These are phyloP conservation scores for Lutraria rhynchaena DNA, from an alignment of 1,140 invertebrate genomes.

Conservation along the genomic window DNA sequence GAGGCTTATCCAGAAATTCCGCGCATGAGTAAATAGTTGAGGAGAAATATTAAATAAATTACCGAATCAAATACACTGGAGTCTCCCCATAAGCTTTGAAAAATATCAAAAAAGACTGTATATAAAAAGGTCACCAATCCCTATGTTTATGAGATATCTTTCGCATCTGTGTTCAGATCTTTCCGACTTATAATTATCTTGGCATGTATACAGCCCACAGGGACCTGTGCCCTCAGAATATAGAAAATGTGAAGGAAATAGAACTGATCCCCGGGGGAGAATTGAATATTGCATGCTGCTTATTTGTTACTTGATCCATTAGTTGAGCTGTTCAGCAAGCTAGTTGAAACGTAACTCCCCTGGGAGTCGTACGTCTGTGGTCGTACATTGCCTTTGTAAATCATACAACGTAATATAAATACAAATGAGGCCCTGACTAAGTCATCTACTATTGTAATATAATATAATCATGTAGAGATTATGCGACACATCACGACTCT, in stretches of 20 bases:
- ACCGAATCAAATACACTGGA: no score
- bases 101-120: no score
- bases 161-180: slow-evolving; percentile 34
- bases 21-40: no score
- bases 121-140: slow-evolving; percentile 27
- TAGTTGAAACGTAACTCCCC: slow-evolving; percentile 2
- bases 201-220: slow-evolving; percentile 38
- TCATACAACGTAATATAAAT: slow-evolving; percentile 20
- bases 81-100: no score
- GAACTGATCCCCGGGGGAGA: slow-evolving; percentile 29
- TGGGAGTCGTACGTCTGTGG: slow-evolving; percentile 38
- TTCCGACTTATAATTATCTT: slow-evolving; percentile 35
- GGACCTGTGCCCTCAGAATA: slow-evolving; percentile 28
- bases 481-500: no score
- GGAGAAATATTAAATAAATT: no score
- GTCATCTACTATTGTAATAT: no score
- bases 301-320: slow-evolving; percentile 52
- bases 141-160: slow-evolving; percentile 21
- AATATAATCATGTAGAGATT: no score
- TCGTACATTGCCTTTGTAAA: slow-evolving; percentile 42
- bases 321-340: slow-evolving; percentile 12
- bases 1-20: no score
- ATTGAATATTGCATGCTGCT: slow-evolving; percentile 41
- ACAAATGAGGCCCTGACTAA: background rate
- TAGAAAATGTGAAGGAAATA: slow-evolving; percentile 52